phyloP scores from a whole-genome alignment of 2,113 vertebrate species.

The Pituophis catenifer region DNA sequence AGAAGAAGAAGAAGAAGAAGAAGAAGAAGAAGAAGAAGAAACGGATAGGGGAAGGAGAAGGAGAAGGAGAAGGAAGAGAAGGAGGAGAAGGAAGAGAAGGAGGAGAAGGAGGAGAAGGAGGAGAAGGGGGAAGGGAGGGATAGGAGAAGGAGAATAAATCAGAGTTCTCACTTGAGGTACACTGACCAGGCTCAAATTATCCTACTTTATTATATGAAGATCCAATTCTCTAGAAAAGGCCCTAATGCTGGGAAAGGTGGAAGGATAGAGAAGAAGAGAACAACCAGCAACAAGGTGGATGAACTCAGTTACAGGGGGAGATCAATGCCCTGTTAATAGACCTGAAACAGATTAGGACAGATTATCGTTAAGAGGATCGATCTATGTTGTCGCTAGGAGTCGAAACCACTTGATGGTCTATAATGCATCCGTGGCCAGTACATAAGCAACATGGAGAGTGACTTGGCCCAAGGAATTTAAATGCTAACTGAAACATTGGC shows the following conservation, averaged over 20 bases:
- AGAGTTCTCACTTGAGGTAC: not conserved
- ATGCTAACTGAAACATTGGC: not conserved
- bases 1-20: not conserved
- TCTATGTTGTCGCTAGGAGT: not conserved
- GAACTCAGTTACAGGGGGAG: not conserved
- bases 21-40: not conserved
- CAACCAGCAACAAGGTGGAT: not conserved
- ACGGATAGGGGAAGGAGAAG: not conserved
- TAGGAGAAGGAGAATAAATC: not conserved
- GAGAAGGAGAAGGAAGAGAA: not conserved
- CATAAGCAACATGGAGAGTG: not conserved
- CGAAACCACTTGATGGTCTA: not conserved
- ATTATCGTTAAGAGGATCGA: not conserved
- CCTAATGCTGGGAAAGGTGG: not conserved
- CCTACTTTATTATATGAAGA: not conserved
- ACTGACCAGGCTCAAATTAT: not conserved
- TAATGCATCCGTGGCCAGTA: not conserved
- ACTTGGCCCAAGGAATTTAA: not conserved
- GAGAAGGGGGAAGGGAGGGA: not conserved
- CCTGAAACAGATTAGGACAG: not conserved
- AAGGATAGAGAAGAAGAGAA: not conserved
- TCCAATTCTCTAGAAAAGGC: not conserved
- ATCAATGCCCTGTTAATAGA: not conserved
- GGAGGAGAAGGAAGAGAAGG: not conserved
- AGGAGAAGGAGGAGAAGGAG: not conserved